Base-by-base conservation (phyloP, 30 jellyfish, hydroid and myxozoan genomes). In the Calvadosia cruxmelitensis region DNA sequence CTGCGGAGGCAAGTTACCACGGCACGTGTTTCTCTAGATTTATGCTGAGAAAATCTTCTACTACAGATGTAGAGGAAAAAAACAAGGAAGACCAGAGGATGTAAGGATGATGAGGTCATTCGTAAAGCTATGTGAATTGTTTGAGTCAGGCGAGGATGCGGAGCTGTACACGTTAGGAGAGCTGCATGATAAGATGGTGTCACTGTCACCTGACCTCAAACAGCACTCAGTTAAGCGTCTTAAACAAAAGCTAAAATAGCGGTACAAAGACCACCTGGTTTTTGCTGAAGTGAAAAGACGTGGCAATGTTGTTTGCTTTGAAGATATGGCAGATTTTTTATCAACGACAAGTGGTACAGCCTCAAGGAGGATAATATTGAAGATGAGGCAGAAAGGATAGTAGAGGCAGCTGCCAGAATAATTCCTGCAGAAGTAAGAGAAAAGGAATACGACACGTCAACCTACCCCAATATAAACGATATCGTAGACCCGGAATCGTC, bases 1-100 rank as follows among this genome's bases (percentile, higher is more conserved):
- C 88, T 42, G 88, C 33, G 34, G 88, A 76, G 63, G 88, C 84
- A 36, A 29, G 33, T 29, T 76, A 76, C 35, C 88, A 76, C 49
- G 25, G 30, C 20, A 31, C 84, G 26, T 76, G 88, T 84, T 51
- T 49, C 76, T 32, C 84, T 2, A 33, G 28, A 5, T 76, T 76
- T 63, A 67, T 28, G 75, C 66, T 42, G 77, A 67, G 52, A 30
- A 57, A 30, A n/a, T n/a, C n/a, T n/a, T n/a, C 57, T 5, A 42
- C 20, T 42, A 20, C 57, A 42, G 20, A 42, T 42, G 20, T 42
- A 5, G 15, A 42, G 49, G 34, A 27, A 26, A 23, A 16, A 23
- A 67, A 57, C 35, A 77, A 63, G 83, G 92, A 26, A 48, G 77
- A 26, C 83, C 83, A 2, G 53, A 13, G 16, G 84, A 50, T 61